These are phyloP conservation scores for Bubo blakistoni DNA, from an alignment of 2,113 vertebrate genomes.

Conservation along the genomic window DNA sequence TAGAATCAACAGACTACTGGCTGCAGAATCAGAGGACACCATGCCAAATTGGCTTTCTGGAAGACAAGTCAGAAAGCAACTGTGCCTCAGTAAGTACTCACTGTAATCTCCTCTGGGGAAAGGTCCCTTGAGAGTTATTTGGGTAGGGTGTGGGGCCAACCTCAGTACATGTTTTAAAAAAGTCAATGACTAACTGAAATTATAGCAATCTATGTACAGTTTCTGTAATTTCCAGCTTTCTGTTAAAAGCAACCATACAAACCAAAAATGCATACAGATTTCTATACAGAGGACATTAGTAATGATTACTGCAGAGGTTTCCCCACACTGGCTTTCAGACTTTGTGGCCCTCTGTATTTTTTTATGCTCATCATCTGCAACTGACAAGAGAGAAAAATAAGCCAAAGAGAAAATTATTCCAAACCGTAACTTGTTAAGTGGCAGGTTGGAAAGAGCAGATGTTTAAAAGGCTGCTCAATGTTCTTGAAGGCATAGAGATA, in stretches of 20 bases:
- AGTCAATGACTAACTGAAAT: background rate
- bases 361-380: background rate
- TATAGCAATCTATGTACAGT: background rate
- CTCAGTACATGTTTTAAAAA: background rate
- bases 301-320: background rate
- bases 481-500: background rate
- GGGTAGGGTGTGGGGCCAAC: background rate
- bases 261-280: background rate
- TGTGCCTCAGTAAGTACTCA: constrained; percentile 86
- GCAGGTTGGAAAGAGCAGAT: constrained; percentile 13
- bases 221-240: background rate
- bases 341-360: background rate
- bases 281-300: background rate
- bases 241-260: background rate
- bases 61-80: constrained; percentile 83
- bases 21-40: constrained; percentile 88
- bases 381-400: background rate
- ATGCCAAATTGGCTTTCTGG: constrained; percentile 87
- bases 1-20: constrained; percentile 95
- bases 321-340: background rate
- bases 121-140: background rate
- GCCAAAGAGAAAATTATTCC: background rate
- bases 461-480: background rate
- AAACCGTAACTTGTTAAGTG: background rate
- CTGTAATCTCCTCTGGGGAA: background rate